Percentiles rank a stretch among this genome's conserved stretches.
phyloP scores from a whole-genome alignment of 2,797 vertebrate species.

The Poecilia velifera region DNA sequence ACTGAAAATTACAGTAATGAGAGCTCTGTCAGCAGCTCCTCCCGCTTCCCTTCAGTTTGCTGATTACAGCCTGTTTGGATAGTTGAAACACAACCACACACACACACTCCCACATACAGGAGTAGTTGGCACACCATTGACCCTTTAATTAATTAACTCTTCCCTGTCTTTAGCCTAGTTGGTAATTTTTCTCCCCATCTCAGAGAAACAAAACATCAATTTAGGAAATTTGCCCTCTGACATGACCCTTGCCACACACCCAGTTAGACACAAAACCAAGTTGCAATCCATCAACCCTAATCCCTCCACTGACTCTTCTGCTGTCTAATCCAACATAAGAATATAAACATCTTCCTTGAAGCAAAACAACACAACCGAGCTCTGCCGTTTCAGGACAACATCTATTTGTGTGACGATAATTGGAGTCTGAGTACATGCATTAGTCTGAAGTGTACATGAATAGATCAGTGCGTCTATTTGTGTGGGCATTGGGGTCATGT shows the following conservation, averaged over 20 bases:
- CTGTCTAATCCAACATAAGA: slow-evolving; percentile 77
- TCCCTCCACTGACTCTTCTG: slow-evolving; percentile 74
- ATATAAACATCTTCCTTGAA: slow-evolving; percentile 72
- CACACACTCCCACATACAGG: slow-evolving; percentile 4
- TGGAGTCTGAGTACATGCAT: slow-evolving; percentile 47
- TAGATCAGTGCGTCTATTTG: slow-evolving; percentile 32
- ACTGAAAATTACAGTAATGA: slow-evolving; percentile 79
- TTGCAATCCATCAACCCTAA: slow-evolving; percentile 69
- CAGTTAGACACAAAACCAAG: slow-evolving; percentile 30
- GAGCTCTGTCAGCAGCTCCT: slow-evolving; percentile 76
- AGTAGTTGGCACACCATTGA: slow-evolving; percentile 52
- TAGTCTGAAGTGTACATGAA: slow-evolving; percentile 33
- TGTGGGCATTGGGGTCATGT: slow-evolving; percentile 44
- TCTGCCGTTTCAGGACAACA: slow-evolving; percentile 71
- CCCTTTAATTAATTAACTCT: slow-evolving; percentile 70
- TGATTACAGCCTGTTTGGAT: slow-evolving; percentile 76
- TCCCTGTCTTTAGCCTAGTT: slow-evolving; percentile 52
- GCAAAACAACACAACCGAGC: slow-evolving; percentile 71
- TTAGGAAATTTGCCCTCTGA: slow-evolving; percentile 34
- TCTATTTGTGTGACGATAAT: slow-evolving; percentile 68
- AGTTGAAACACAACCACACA: slow-evolving; percentile 32
- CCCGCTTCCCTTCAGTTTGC: slow-evolving; percentile 67
- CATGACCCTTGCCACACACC: slow-evolving; percentile 29
- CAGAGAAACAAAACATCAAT: slow-evolving; percentile 35
- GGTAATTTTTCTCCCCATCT: slow-evolving; percentile 37